Conservation (phyloP, 2,113 vertebrate genomes). For the Prionailurus bengalensis region DNA sequence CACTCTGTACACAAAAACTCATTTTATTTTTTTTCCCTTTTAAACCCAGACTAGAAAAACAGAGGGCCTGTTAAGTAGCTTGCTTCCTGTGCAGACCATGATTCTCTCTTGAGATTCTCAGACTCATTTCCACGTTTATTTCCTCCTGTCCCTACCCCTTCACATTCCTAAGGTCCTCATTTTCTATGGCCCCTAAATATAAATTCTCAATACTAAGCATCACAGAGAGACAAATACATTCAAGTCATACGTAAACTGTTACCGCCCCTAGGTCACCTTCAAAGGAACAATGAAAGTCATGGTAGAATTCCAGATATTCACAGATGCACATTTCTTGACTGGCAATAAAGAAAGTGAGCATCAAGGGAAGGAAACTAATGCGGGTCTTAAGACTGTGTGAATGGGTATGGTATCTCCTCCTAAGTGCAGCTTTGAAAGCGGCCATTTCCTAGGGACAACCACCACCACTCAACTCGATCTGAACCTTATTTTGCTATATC, state of each 20-base stretch:
- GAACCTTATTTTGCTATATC: not conserved
- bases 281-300: not conserved
- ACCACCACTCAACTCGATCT: not conserved
- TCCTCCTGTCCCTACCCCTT: not conserved
- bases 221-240: not conserved
- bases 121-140: not conserved
- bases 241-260: not conserved
- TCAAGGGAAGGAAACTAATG: not conserved
- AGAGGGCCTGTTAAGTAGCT: not conserved
- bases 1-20: not conserved
- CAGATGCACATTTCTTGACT: not conserved
- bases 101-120: not conserved
- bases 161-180: not conserved
- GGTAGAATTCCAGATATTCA: not conserved
- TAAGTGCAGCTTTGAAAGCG: not conserved
- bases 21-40: not conserved
- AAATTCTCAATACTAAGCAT: not conserved
- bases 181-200: not conserved
- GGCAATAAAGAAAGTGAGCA: not conserved
- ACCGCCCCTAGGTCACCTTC: accelerated
- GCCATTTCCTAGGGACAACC: not conserved
- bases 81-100: accelerated
- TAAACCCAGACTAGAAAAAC: not conserved
- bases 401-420: not conserved
- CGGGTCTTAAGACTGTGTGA: not conserved